These are phyloP conservation scores for Callaeas wilsoni DNA, from an alignment of 2,113 vertebrate genomes.

Conservation along the genomic window DNA sequence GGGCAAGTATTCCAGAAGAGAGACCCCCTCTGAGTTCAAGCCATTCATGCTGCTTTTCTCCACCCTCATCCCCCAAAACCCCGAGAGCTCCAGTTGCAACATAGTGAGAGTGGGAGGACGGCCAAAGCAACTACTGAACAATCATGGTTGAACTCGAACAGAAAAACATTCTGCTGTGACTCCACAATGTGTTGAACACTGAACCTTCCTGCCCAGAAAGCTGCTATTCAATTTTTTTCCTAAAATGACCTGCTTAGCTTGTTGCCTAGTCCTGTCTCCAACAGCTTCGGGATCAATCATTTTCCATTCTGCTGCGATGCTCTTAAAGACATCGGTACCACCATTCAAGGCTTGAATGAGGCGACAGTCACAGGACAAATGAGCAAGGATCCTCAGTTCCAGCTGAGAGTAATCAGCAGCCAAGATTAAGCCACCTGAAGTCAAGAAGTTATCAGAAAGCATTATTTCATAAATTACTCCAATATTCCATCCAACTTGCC, in stretches of 20 bases:
- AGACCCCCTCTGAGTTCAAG: background rate
- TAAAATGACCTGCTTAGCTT: conserved; percentile 89
- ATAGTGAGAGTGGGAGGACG: accelerated
- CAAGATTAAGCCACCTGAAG: conserved; percentile 87
- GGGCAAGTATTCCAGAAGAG: background rate
- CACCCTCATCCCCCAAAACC: background rate
- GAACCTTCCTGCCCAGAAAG: background rate
- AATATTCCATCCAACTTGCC: background rate
- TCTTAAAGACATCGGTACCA: conserved; percentile 89
- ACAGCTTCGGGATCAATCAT: conserved; percentile 80
- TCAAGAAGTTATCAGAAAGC: background rate
- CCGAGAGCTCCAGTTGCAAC: background rate
- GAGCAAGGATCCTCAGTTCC: conserved; percentile 92
- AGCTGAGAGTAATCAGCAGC: conserved; percentile 96
- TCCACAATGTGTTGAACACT: background rate
- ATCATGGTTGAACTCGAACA: background rate
- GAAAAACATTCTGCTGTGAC: background rate
- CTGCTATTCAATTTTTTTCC: background rate
- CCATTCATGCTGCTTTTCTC: background rate
- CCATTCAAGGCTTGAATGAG: conserved; percentile 86
- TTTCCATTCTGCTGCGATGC: conserved; percentile 95
- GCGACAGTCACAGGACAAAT: conserved; percentile 82
- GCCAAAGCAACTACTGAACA: background rate
- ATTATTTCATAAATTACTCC: background rate
- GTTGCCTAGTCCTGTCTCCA: conserved; percentile 83